These are phyloP conservation scores for Epizoanthus rinbou DNA, from an alignment of 92 coral and sea anemone species.

Conservation along the genomic window DNA sequence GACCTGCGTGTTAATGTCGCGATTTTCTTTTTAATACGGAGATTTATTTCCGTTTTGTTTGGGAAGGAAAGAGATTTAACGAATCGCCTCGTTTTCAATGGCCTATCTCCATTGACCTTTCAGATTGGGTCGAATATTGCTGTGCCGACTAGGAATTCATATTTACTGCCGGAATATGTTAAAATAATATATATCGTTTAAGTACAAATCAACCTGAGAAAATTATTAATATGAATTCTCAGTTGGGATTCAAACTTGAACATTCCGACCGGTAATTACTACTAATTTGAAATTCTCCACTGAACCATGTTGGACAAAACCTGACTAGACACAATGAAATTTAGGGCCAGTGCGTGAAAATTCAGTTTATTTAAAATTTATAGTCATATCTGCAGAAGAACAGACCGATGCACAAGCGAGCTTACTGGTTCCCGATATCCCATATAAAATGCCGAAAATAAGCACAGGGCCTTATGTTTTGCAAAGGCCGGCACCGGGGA, in stretches of 20 bases:
- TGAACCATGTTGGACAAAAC: too few relatives aligned
- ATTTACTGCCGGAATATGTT: not conserved
- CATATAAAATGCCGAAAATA: too few relatives aligned
- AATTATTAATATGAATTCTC: not conserved
- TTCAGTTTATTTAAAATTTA: too few relatives aligned
- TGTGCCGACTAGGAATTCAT: not conserved
- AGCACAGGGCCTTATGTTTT: too few relatives aligned
- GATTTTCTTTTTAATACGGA: not conserved
- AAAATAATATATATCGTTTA: not conserved
- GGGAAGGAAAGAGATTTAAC: not conserved
- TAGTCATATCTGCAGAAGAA: too few relatives aligned
- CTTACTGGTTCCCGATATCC: too few relatives aligned
- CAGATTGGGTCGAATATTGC: not conserved
- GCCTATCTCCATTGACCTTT: conserved; percentile 20
- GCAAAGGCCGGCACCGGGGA: too few relatives aligned
- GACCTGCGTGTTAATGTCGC: conserved; percentile 17
- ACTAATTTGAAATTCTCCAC: too few relatives aligned
- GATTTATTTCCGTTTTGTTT: not conserved
- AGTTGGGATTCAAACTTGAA: not conserved
- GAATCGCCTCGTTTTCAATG: not conserved
- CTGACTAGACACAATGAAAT: too few relatives aligned
- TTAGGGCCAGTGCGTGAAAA: too few relatives aligned
- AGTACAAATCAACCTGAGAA: not conserved
- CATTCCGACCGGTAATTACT: too few relatives aligned
- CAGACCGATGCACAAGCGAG: too few relatives aligned